These are phyloP conservation scores for Busseola fusca DNA, from an alignment of 2,888 invertebrate genomes.

Conservation along the genomic window DNA sequence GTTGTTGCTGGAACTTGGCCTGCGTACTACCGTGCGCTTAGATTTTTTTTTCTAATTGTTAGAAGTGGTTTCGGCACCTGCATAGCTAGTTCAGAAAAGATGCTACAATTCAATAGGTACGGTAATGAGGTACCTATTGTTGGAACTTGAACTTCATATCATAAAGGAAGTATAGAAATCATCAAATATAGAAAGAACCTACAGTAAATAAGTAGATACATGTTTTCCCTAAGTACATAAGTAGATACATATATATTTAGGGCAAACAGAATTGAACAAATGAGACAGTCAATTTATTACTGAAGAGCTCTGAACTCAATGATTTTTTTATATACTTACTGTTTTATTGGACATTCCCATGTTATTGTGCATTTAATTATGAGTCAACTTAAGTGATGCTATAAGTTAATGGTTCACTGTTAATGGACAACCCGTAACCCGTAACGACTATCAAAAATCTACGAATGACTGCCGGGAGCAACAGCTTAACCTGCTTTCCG, in stretches of 20 bases:
- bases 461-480: too few relatives aligned
- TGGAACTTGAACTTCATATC: too few relatives aligned
- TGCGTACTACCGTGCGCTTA: too few relatives aligned
- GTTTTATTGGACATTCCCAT: slow-evolving; percentile 43
- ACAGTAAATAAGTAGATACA: slow-evolving; percentile 9
- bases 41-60: neutral
- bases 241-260: neutral
- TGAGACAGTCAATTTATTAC: slow-evolving; percentile 19
- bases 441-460: too few relatives aligned
- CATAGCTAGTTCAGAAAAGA: too few relatives aligned
- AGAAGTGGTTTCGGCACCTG: neutral
- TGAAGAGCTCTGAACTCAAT: slow-evolving; percentile 10
- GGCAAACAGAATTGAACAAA: neutral
- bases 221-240: too few relatives aligned
- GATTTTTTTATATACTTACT: slow-evolving; percentile 44
- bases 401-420: slow-evolving; percentile 12
- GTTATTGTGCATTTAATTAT: slow-evolving; percentile 47
- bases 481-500: too few relatives aligned
- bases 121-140: neutral
- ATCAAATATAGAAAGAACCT: neutral
- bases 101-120: neutral
- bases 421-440: slow-evolving; percentile 13
- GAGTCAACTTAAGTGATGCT: slow-evolving; percentile 32
- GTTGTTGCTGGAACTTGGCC: too few relatives aligned
- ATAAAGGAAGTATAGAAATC: slow-evolving; percentile 2